Conservation (phyloP, 2,113 vertebrate genomes). For the Phocoena phocoena region DNA sequence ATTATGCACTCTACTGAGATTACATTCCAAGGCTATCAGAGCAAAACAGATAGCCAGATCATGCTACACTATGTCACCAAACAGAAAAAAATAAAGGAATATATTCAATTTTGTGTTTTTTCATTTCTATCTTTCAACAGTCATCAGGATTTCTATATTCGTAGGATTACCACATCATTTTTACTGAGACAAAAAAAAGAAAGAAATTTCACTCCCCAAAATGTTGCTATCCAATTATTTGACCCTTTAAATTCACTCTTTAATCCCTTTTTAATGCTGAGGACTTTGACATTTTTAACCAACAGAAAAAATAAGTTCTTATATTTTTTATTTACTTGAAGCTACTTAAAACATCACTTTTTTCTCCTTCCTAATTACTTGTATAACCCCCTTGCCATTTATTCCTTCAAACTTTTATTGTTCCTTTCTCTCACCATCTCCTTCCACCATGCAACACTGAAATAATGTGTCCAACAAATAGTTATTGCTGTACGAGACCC, state of each 20-base stretch:
- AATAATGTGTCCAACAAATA: background rate
- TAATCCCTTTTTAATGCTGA: background rate
- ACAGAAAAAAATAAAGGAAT: background rate
- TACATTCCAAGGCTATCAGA: slow-evolving; percentile 19
- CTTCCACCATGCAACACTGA: background rate
- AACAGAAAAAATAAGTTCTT: background rate
- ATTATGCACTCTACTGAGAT: background rate
- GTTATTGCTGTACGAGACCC: background rate
- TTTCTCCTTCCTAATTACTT: background rate
- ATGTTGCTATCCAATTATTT: background rate
- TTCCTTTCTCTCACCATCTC: background rate
- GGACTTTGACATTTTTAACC: background rate
- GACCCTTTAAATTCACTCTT: background rate
- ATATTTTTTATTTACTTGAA: background rate
- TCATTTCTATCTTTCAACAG: slow-evolving; percentile 13
- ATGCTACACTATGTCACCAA: slow-evolving; percentile 12
- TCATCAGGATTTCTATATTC: background rate
- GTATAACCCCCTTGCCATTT: background rate
- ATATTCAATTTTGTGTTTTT: background rate
- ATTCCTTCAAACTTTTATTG: background rate
- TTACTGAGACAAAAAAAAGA: background rate
- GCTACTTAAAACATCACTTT: background rate
- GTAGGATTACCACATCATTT: background rate
- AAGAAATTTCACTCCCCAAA: background rate
- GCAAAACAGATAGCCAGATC: slow-evolving; percentile 23